Percentiles rank a stretch among this genome's conserved stretches.
These are phyloP conservation scores for Endomychus coccineus DNA, from an alignment of 2,888 invertebrate species.

Conservation along the genomic window DNA sequence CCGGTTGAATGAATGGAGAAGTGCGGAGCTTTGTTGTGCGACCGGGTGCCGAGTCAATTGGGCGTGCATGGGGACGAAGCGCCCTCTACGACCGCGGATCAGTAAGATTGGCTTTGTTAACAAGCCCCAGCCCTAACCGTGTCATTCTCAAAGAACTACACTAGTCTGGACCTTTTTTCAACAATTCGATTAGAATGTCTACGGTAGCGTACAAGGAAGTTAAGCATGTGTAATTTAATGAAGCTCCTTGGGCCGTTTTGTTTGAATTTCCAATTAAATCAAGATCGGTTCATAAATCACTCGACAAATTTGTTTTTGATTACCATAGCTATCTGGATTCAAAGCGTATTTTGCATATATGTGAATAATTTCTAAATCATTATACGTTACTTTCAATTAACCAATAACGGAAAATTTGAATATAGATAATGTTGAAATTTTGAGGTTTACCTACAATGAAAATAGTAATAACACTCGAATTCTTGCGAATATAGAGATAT, in stretches of 20 bases:
- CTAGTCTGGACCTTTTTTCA: conserved; percentile 15
- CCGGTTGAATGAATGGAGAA: conserved; percentile 35
- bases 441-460: no score
- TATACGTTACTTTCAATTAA: no score
- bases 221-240: conserved; percentile 30
- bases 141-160: conserved; percentile 33
- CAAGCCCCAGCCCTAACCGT: conserved; percentile 31
- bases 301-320: no score
- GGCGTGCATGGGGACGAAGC: conserved; percentile 32
- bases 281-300: no score
- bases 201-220: conserved; percentile 8
- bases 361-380: no score
- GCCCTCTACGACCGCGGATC: conserved; percentile 31
- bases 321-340: no score
- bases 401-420: no score
- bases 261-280: no score
- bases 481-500: no score
- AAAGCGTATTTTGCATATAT: no score
- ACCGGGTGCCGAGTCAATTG: conserved; percentile 39
- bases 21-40: conserved; percentile 35
- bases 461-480: no score
- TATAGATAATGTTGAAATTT: no score
- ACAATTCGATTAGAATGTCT: conserved; percentile 10
- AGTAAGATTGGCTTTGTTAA: conserved; percentile 39
- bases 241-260: conserved; percentile 14